phyloP scores from a whole-genome alignment of 1,140 invertebrate genomes.

The Apis cerana region DNA sequence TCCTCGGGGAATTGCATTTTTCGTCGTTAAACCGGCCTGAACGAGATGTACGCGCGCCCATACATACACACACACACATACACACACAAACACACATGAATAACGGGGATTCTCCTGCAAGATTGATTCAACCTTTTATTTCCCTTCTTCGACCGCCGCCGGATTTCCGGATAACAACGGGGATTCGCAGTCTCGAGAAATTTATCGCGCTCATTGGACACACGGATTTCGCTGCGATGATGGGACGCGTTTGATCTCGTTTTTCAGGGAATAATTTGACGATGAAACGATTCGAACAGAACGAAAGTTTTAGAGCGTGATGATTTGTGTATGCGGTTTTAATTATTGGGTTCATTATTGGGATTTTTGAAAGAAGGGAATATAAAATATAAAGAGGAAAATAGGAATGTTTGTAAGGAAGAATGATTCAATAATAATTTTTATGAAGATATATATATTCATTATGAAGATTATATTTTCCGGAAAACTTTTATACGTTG shows the following conservation, averaged over 20 bases:
- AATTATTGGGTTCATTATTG: too few relatives aligned
- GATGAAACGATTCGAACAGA: background rate
- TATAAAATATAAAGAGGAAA: too few relatives aligned
- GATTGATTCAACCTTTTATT: conserved; percentile 16
- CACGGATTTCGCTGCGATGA: conserved; percentile 3
- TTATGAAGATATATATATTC: too few relatives aligned
- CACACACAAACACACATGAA: background rate
- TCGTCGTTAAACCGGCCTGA: conserved; percentile 17
- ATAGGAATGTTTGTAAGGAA: too few relatives aligned
- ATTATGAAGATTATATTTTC: too few relatives aligned
- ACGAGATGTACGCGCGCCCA: background rate
- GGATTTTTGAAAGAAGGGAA: too few relatives aligned
- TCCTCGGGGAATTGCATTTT: conserved; percentile 5
- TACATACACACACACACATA: too few relatives aligned
- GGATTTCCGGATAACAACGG: background rate
- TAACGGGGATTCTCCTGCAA: background rate
- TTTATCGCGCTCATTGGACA: background rate
- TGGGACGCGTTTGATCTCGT: conserved; percentile 10
- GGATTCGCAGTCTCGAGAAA: conserved; percentile 1
- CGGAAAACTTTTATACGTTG: too few relatives aligned
- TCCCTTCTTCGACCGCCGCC: background rate
- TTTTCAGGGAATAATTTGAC: background rate
- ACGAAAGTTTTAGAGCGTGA: too few relatives aligned
- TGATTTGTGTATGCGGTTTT: too few relatives aligned
- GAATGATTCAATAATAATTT: too few relatives aligned